Percentiles rank a stretch among this genome's conserved stretches.
phyloP scores from a whole-genome alignment of 2,113 vertebrate genomes.

The Cacatua alba region DNA sequence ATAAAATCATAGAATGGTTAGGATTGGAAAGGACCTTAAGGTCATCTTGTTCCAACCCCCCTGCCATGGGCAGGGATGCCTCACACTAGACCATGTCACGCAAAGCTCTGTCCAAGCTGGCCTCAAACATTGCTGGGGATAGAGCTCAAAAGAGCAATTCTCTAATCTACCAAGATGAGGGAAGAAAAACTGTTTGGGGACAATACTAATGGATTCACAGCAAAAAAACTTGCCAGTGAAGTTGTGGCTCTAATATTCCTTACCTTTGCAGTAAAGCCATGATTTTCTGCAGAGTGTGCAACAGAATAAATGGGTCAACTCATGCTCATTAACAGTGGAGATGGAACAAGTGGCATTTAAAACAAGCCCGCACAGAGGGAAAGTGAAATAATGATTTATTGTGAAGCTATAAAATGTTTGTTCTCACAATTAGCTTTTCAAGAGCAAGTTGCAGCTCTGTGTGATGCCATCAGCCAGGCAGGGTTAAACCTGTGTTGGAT shows the following conservation, averaged over 20 bases:
- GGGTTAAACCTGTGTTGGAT: not conserved
- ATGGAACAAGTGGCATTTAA: conserved; percentile 5
- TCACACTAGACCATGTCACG: not conserved
- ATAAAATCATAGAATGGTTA: not conserved
- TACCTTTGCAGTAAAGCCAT: not conserved
- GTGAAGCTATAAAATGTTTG: not conserved
- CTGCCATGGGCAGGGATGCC: not conserved
- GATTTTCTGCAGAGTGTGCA: not conserved
- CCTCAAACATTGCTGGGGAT: not conserved
- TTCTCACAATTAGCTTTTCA: not conserved
- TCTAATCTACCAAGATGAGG: not conserved
- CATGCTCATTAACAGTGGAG: not conserved
- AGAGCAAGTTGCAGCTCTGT: rapidly evolving
- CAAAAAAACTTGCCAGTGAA: not conserved
- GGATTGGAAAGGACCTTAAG: not conserved
- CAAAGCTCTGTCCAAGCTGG: not conserved
- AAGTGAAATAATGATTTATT: not conserved
- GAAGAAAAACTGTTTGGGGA: not conserved
- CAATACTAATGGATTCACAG: not conserved
- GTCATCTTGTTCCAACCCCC: not conserved
- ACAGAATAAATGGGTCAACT: conserved; percentile 15
- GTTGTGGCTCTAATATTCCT: not conserved
- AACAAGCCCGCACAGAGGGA: not conserved
- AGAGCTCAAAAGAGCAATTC: not conserved
- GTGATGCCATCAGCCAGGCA: rapidly evolving